Evolutionary conservation across 2,113 vertebrate genomes (phyloP).

Genomic region (Campylorhamphus procurvoides): DNA sequence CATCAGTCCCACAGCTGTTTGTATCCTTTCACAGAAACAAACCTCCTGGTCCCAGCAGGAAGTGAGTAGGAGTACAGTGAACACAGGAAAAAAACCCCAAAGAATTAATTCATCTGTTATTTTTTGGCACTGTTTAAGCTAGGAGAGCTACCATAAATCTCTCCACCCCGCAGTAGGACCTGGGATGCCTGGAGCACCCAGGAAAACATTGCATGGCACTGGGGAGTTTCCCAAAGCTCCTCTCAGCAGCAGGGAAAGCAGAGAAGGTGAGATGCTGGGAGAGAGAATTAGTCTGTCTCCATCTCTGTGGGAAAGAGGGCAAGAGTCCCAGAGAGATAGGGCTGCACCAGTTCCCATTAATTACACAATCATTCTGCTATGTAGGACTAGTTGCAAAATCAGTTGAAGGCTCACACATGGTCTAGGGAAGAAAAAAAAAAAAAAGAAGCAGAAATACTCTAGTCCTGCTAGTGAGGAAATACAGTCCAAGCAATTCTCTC

Average conservation of each 20-base stretch:
- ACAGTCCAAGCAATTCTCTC: neutral
- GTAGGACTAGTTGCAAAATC: conserved; percentile 62
- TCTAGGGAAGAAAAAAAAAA: neutral
- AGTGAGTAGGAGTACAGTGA: neutral
- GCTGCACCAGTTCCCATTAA: conserved; percentile 25
- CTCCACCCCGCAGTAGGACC: neutral
- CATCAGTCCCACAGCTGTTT: conserved; percentile 13
- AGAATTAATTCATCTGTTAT: neutral
- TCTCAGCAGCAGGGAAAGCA: neutral
- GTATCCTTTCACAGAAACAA: neutral
- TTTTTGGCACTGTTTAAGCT: neutral
- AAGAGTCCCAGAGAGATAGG: conserved; percentile 30
- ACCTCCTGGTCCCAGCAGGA: neutral
- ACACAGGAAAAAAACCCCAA: conserved; percentile 8
- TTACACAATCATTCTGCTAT: conserved; percentile 68
- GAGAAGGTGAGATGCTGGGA: neutral
- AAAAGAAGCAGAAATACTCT: neutral
- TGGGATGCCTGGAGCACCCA: neutral
- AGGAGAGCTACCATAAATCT: neutral
- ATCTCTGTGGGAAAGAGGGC: neutral
- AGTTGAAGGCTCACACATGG: conserved; percentile 37
- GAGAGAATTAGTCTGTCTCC: neutral
- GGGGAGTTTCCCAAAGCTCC: neutral
- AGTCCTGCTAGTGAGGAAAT: neutral
- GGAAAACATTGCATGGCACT: neutral